Percentiles rank a stretch among this genome's conserved stretches.
These are phyloP conservation scores for Achroia grisella DNA, from an alignment of 1,140 invertebrate genomes.

Conservation along the genomic window DNA sequence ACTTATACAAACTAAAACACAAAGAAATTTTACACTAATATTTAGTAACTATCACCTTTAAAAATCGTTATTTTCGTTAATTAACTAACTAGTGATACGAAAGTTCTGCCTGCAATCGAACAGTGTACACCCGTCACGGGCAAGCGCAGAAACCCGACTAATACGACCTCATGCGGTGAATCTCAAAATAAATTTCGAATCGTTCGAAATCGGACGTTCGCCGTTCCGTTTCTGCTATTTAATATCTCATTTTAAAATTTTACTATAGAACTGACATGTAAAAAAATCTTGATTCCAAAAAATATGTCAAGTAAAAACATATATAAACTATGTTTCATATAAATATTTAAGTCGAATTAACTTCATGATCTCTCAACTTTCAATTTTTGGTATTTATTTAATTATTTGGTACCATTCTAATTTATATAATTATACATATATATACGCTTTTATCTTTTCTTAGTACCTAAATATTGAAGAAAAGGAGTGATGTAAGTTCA, in stretches of 20 bases:
- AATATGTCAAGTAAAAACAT: too few species aligned
- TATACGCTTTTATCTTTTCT: too few species aligned
- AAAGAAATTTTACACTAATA: conserved; percentile 26
- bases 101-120: conserved; percentile 47
- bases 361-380: too few species aligned
- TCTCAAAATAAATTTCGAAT: conserved; percentile 48
- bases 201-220: too few species aligned
- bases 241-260: conserved; percentile 3
- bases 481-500: too few species aligned
- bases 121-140: conserved; percentile 45
- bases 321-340: too few species aligned
- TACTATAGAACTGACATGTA: neutral
- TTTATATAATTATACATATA: too few species aligned
- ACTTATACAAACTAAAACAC: conserved; percentile 17
- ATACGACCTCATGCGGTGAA: conserved; percentile 50
- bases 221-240: conserved; percentile 39
- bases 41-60: conserved; percentile 18
- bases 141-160: conserved; percentile 70
- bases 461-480: too few species aligned
- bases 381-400: too few species aligned
- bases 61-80: conserved; percentile 33
- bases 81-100: conserved; percentile 48
- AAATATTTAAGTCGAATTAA: too few species aligned
- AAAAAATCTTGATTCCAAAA: too few species aligned
- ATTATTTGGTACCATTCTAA: too few species aligned